These are phyloP conservation scores for Cyprinodon variegatus DNA, from an alignment of 2,113 vertebrate genomes.

Conservation along the genomic window DNA sequence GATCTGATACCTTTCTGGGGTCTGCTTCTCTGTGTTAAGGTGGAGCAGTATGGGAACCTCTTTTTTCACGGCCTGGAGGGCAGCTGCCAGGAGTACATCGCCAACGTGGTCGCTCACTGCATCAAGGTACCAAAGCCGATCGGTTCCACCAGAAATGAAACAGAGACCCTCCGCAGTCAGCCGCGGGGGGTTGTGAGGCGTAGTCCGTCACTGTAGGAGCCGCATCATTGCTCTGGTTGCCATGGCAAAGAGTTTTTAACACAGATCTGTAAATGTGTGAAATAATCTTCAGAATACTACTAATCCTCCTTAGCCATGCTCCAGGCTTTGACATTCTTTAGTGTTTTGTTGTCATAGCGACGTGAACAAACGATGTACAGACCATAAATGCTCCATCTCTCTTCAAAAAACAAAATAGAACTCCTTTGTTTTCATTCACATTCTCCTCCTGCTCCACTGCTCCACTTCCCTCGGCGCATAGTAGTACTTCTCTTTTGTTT, in stretches of 20 bases:
- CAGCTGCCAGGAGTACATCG: conserved; percentile 91
- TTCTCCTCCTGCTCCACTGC: conserved; percentile 30
- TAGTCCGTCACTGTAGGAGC: neutral
- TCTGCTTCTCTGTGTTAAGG: conserved; percentile 71
- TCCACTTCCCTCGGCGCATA: conserved; percentile 8
- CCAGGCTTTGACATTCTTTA: neutral
- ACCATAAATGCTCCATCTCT: neutral
- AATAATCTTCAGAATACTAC: neutral
- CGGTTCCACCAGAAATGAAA: neutral
- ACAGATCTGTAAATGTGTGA: neutral
- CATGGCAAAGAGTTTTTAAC: neutral
- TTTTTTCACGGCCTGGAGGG: conserved; percentile 95
- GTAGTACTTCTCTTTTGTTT: conserved; percentile 58
- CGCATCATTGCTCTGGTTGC: too few species aligned
- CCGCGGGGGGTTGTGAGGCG: neutral
- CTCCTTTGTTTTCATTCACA: conserved; percentile 44
- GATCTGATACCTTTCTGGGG: too few species aligned
- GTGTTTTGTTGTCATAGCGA: neutral
- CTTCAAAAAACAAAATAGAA: conserved; percentile 25
- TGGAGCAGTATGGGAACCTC: conserved; percentile 92
- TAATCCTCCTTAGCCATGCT: neutral
- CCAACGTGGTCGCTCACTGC: conserved; percentile 85
- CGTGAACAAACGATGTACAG: neutral
- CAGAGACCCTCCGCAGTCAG: neutral
- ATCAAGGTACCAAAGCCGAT: conserved; percentile 65